Evolutionary conservation across 2,888 invertebrate species (phyloP), one percentile per base, ranked within the genome.

Genomic region (Miltochrista miniata): DNA sequence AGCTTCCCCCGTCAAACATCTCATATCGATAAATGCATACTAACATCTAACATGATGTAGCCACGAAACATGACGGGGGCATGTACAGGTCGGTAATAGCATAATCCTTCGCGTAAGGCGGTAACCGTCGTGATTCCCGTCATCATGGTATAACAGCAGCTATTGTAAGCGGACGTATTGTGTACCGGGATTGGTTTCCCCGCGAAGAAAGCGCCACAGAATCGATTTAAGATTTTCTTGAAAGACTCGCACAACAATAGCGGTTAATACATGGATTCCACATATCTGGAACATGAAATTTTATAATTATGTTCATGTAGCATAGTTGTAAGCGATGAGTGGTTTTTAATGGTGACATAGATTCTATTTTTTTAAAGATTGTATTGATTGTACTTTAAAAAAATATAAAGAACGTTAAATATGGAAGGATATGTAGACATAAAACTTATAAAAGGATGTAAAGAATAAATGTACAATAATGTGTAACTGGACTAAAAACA

Each of bases 201-300:
- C 71, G 60, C 75, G 79, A 78, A 80, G 86, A 85, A 84, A 87
- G 84, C 83, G 78, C 78, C 64, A 61, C 75, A 81, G 85, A 88
- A 89, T 89, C 85, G 90, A 90, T 90, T 90, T 90, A 83, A 89
- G 88, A 88, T 83, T 85, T 81, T 79, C 81, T 79, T 80, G 79
- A 83, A 87, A 83, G 83, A 83, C 79, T 69, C 78, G 69, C 75
- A 72, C 83, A 76, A 86, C 90, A 89, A 90, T 81, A 70, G 84
- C 74, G 62, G 68, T 79, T 85, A 82, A 87, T 88, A 84, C 83
- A 76, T 68, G 74, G 75, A 81, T 78, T 75, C 73, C 70, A 77
- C 74, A 76, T 75, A 78, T 73, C 65, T 66, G 65, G 76, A 76
- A 82, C 77, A 76, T 71, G 68, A 65, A 72, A 51, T 69, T 62